Conservation (phyloP, 2,113 vertebrate species). For the Channa maculata region DNA sequence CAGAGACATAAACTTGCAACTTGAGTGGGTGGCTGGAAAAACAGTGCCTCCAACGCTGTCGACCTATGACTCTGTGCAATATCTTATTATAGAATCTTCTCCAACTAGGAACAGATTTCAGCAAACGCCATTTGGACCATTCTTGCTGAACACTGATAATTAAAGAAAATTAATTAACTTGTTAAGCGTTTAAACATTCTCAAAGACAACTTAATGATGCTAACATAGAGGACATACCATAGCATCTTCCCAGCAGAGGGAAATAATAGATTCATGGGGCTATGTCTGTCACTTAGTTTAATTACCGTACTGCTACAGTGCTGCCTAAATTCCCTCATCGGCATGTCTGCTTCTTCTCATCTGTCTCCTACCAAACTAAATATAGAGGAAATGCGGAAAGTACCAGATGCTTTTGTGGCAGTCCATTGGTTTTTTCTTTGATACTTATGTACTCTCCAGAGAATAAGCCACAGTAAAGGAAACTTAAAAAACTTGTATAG, state of each 20-base stretch:
- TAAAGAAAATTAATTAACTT: slow-evolving; percentile 43
- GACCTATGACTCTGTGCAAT: slow-evolving; percentile 36
- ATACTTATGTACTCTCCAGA: slow-evolving; percentile 52
- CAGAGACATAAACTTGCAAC: slow-evolving; percentile 42
- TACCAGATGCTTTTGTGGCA: slow-evolving; percentile 70
- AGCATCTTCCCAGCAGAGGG: slow-evolving; percentile 33
- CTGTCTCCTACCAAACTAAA: slow-evolving; percentile 62
- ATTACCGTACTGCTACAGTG: slow-evolving; percentile 62
- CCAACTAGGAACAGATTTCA: background rate
- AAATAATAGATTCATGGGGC: slow-evolving; percentile 54
- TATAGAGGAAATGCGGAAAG: slow-evolving; percentile 60
- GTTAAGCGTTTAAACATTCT: slow-evolving; percentile 39
- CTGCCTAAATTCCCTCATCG: slow-evolving; percentile 61
- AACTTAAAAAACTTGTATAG: slow-evolving; percentile 60
- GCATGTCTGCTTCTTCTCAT: slow-evolving; percentile 46
- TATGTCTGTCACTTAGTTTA: slow-evolving; percentile 67
- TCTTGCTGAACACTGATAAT: slow-evolving; percentile 15
- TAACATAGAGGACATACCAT: slow-evolving; percentile 51
- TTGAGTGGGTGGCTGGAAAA: slow-evolving; percentile 50
- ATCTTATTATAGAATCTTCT: slow-evolving; percentile 33
- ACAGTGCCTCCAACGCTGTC: slow-evolving; percentile 49
- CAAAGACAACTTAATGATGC: slow-evolving; percentile 51
- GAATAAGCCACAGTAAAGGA: slow-evolving; percentile 41
- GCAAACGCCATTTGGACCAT: background rate
- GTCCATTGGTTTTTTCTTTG: slow-evolving; percentile 64